Evolutionary conservation across 2,888 invertebrate genomes (phyloP).

Genomic region (Cyrtodaria siliqua): DNA sequence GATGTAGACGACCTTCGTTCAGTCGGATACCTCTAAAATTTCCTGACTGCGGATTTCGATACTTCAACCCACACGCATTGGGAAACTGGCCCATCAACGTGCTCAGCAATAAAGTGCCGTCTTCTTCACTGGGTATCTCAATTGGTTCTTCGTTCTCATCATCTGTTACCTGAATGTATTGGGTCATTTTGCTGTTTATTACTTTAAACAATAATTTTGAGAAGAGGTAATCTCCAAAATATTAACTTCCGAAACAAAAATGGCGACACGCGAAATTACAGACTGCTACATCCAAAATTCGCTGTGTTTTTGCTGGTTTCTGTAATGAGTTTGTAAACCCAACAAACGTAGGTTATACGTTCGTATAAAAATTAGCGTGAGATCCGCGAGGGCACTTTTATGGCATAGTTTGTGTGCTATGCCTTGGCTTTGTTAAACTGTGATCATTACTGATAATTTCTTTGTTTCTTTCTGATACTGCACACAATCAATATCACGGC

Average conservation of each 20-base stretch:
- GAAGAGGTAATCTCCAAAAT: conserved; percentile 19
- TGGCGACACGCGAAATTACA: conserved; percentile 41
- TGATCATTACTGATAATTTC: too few species aligned
- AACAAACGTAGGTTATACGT: too few species aligned
- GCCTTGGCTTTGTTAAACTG: too few species aligned
- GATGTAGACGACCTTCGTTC: conserved; percentile 95
- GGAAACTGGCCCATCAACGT: conserved; percentile 99
- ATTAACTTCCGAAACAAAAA: conserved; percentile 63
- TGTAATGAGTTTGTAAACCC: too few species aligned
- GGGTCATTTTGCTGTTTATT: conserved; percentile 71
- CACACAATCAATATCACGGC: too few species aligned
- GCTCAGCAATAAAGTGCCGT: conserved; percentile 95
- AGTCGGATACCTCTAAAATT: conserved; percentile 88
- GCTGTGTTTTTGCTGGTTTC: too few species aligned
- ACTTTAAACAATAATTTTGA: conserved; percentile 14
- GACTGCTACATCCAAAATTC: conserved; percentile 34
- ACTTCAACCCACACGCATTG: conserved; percentile 98
- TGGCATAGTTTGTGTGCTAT: too few species aligned
- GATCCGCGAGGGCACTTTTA: too few species aligned
- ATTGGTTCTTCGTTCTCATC: conserved; percentile 97
- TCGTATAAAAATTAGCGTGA: too few species aligned
- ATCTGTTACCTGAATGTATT: conserved; percentile 96
- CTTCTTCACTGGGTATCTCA: conserved; percentile 97
- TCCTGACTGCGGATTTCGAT: conserved; percentile 93
- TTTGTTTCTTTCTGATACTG: too few species aligned